Evolutionary conservation across 2,113 vertebrate species (phyloP).

Genomic region (Brachyhypopomus occidentalis): DNA sequence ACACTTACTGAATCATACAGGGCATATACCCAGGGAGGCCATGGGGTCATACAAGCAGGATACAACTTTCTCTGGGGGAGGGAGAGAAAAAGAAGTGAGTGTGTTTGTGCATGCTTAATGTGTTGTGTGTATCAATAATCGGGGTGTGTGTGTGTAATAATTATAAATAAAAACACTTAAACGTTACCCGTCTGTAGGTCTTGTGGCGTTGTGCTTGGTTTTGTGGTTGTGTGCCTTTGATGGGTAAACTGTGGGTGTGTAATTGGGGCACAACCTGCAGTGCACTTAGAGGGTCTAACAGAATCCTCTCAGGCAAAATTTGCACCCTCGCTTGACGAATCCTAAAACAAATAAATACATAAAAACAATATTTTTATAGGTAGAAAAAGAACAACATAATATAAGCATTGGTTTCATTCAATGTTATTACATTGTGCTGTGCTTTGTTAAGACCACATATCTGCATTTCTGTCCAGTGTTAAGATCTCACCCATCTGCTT

Average conservation of each 20-base stretch:
- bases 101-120: neutral
- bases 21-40: conserved; percentile 96
- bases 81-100: conserved; percentile 33
- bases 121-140: neutral
- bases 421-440: neutral
- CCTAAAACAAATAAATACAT: conserved; percentile 64
- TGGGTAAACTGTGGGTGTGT: conserved; percentile 76
- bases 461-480: neutral
- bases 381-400: neutral
- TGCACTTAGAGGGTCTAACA: conserved; percentile 86
- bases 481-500: conserved; percentile 91
- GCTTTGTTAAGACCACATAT: neutral
- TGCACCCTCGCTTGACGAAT: conserved; percentile 95
- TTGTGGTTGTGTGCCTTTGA: conserved; percentile 71
- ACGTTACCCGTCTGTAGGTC: conserved; percentile 86
- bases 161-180: too few species aligned
- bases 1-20: conserved; percentile 95
- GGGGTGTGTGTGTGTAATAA: neutral
- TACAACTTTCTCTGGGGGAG: conserved; percentile 87
- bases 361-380: neutral
- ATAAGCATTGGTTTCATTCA: neutral
- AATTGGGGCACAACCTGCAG: conserved; percentile 84
- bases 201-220: conserved; percentile 77
- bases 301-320: conserved; percentile 91
- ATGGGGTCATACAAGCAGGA: conserved; percentile 92